Conservation (phyloP, 2,113 vertebrate genomes). For the Pongo abelii region DNA sequence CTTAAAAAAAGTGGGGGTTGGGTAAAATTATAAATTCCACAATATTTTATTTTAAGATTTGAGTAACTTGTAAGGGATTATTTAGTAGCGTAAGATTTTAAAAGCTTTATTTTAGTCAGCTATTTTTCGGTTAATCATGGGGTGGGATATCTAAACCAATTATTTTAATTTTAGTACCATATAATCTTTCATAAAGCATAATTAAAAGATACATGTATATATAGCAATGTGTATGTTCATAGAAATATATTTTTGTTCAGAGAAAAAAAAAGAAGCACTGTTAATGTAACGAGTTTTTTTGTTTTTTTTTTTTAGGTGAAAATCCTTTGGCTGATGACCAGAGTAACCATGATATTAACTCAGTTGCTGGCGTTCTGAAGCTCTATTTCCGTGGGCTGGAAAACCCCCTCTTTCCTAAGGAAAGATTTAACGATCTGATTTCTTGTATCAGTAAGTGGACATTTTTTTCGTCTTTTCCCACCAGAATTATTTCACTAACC, state of each 20-base stretch:
- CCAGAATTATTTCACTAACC: conserved; percentile 44
- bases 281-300: conserved; percentile 65
- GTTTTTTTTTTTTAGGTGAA: conserved; percentile 88
- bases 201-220: conserved; percentile 34
- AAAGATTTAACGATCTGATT: conserved; percentile 98
- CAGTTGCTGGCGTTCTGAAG: conserved; percentile 98
- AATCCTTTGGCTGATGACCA: conserved; percentile 97
- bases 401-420: conserved; percentile 98
- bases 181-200: conserved; percentile 76
- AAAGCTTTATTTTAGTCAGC: conserved; percentile 78
- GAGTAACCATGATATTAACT: conserved; percentile 98
- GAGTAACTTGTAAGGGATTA: conserved; percentile 66
- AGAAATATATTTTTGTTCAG: conserved; percentile 20
- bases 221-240: conserved; percentile 9
- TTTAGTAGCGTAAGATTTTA: conserved; percentile 68
- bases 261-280: not conserved
- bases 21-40: conserved; percentile 67
- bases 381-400: conserved; percentile 98
- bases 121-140: conserved; percentile 82
- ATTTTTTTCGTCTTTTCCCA: conserved; percentile 33
- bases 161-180: conserved; percentile 83
- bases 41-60: conserved; percentile 76
- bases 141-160: conserved; percentile 76
- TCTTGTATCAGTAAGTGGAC: conserved; percentile 95
- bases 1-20: conserved; percentile 6